Evolutionary conservation across 2,113 vertebrate species (phyloP).

Genomic region (Vimba vimba): DNA sequence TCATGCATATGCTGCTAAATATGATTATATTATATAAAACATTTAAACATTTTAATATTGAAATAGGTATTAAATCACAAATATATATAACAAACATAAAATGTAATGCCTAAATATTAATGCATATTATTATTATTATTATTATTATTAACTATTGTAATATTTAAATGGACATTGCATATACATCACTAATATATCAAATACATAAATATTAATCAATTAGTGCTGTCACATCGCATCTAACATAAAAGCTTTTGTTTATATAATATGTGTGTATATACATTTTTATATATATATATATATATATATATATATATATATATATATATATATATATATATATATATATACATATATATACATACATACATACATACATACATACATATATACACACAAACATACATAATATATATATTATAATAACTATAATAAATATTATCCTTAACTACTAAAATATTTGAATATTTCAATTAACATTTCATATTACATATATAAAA

Average conservation of each 20-base stretch:
- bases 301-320: too few species aligned
- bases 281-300: too few species aligned
- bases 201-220: background rate
- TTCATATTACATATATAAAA: background rate
- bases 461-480: background rate
- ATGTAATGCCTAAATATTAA: background rate
- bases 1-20: background rate
- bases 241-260: too few species aligned
- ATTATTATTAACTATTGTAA: background rate
- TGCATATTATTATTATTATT: background rate
- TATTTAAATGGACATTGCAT: background rate
- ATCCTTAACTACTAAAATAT: too few species aligned
- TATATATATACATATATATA: too few species aligned
- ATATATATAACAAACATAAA: background rate
- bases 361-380: too few species aligned
- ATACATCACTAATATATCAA: background rate
- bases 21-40: background rate
- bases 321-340: too few species aligned
- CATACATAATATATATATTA: too few species aligned
- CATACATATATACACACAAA: too few species aligned
- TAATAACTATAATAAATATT: too few species aligned
- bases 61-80: background rate
- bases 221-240: too few species aligned
- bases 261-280: too few species aligned
- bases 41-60: background rate